Base-by-base conservation (phyloP, 2,113 vertebrate species). In the Hydropotes inermis region DNA sequence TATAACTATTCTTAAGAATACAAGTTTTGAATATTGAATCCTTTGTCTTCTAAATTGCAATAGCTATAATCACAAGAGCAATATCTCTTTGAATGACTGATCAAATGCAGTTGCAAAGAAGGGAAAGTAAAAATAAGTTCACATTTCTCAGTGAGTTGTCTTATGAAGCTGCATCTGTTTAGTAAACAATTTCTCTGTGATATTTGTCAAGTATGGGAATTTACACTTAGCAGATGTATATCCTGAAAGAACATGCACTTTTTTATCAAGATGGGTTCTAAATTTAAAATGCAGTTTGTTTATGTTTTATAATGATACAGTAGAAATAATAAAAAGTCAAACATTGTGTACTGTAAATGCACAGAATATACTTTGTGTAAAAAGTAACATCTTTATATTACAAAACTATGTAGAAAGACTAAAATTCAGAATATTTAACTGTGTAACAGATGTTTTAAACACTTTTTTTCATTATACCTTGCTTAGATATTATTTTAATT, bases 1-100 rank as follows among this genome's bases (percentile, higher is more conserved):
- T 99, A 99, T 99, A 99, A 98, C 97, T 98, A 97, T 99, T 99
- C 99, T 99, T 99, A 99, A 99, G 97, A 99, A 98, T 98, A 98
- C 99, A 97, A 98, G 98, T 99, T 99, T 99, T 99, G 98, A 98
- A 99, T 99, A 99, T 98, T 96, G 97, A 99, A 98, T 98, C 98
- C 98, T 98, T 92, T 98, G 98, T 99, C 99, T 99, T 98, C 98
- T 99, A 98, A 98, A 98, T 99, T 98, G 98, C 99, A 99, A 99
- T 99, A 99, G 99, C 98, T 99, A 98, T 99, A 98, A 90, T 99
- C 98, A 98, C 97, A 98, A 98, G 98, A 99, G 99, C 98, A 99
- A 99, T 99, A 99, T 99, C 99, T 99, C 98, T 99, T 99, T 99
- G 99, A 99, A 99, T 98, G 98, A 98, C 98, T 98, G 97, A 98